These are phyloP conservation scores for Coenonympha arcania DNA, from an alignment of 2,888 invertebrate species.

Conservation along the genomic window DNA sequence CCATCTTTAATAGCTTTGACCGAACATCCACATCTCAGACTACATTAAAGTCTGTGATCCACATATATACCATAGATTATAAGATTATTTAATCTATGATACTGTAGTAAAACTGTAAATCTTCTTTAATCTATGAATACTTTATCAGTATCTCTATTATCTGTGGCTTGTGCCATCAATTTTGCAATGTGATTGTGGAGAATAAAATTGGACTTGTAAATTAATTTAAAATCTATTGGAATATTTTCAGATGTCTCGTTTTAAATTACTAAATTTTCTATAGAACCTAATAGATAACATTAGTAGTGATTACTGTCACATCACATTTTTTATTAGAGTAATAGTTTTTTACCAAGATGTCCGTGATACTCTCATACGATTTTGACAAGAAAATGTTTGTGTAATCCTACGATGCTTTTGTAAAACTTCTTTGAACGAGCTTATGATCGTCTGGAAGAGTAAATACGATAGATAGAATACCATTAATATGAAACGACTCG, in stretches of 20 bases:
- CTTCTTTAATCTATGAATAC: too few species aligned
- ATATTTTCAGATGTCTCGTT: constrained; percentile 49
- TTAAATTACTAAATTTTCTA: constrained; percentile 39
- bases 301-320: constrained; percentile 37
- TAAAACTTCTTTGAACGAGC: constrained; percentile 52
- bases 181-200: constrained; percentile 69
- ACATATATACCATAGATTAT: too few species aligned
- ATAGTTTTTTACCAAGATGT: constrained; percentile 64
- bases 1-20: too few species aligned
- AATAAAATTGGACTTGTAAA: constrained; percentile 40
- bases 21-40: too few species aligned
- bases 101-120: too few species aligned
- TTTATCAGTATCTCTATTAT: too few species aligned
- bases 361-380: constrained; percentile 65
- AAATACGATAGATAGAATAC: constrained; percentile 60
- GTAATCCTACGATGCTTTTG: constrained; percentile 46
- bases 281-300: constrained; percentile 35
- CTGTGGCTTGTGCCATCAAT: too few species aligned
- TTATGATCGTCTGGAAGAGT: constrained; percentile 59
- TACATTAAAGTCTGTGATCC: too few species aligned
- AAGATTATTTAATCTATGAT: too few species aligned
- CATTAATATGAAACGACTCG: constrained; percentile 62
- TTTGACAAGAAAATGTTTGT: constrained; percentile 67
- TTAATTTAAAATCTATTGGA: constrained; percentile 48
- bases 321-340: constrained; percentile 38